phyloP scores from a whole-genome alignment of 2,113 vertebrate species.

The Prunella fulvescens region DNA sequence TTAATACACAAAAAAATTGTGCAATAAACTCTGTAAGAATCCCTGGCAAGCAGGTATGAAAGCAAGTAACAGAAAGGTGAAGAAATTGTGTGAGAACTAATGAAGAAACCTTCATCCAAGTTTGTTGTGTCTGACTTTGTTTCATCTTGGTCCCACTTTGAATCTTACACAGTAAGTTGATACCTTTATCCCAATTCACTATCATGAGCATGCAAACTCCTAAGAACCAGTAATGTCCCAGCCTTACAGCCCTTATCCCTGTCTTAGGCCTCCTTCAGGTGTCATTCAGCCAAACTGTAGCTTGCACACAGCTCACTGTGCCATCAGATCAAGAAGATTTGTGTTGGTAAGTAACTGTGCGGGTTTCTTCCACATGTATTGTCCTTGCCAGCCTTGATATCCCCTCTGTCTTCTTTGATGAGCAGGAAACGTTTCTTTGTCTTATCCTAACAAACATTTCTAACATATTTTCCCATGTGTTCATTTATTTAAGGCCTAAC shows the following conservation, averaged over 20 bases:
- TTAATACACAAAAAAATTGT: background rate
- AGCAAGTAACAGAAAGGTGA: background rate
- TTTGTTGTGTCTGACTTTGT: background rate
- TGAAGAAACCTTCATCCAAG: background rate
- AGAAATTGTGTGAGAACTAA: background rate
- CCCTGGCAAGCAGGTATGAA: background rate
- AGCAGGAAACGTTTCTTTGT: background rate
- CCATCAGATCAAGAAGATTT: background rate
- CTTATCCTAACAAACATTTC: background rate
- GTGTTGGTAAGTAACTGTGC: accelerated
- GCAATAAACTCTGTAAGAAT: background rate
- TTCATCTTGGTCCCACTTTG: background rate
- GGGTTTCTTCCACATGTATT: background rate
- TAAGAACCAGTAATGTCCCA: background rate
- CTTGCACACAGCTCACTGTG: background rate
- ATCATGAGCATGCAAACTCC: background rate
- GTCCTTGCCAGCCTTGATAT: background rate
- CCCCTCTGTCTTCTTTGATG: background rate
- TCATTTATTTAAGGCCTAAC: background rate
- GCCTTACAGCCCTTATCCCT: background rate
- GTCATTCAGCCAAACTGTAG: background rate
- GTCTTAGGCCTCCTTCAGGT: background rate
- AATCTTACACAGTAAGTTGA: background rate
- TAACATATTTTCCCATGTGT: background rate
- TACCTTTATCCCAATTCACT: background rate